Conservation (phyloP, 2,888 invertebrate species). For the Acanthosepion esculentum region DNA sequence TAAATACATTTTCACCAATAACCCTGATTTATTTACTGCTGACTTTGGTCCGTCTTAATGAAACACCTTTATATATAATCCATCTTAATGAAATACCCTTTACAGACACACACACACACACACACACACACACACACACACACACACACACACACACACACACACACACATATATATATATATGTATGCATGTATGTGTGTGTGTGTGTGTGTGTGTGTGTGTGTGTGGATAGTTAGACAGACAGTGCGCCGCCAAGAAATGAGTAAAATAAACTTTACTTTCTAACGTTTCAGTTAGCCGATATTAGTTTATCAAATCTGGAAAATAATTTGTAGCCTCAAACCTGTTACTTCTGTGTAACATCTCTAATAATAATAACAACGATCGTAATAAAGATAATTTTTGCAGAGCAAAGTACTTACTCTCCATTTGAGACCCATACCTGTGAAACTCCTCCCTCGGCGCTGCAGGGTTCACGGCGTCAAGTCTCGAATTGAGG, state of each 20-base stretch:
- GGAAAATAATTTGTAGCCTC: conserved; percentile 1
- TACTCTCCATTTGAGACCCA: not conserved
- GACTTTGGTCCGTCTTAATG: too few species aligned
- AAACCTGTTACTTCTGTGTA: conserved; percentile 25
- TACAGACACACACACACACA: too few species aligned
- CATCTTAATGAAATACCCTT: too few species aligned
- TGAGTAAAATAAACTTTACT: not conserved
- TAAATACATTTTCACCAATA: too few species aligned
- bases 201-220: not conserved
- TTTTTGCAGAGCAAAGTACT: not conserved
- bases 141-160: too few species aligned
- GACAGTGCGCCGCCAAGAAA: not conserved
- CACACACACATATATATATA: too few species aligned
- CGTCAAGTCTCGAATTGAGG: not conserved
- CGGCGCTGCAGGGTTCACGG: not conserved
- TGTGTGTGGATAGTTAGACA: not conserved
- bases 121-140: too few species aligned
- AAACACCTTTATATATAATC: too few species aligned
- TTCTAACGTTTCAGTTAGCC: not conserved
- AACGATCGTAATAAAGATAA: not conserved
- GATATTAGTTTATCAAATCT: not conserved
- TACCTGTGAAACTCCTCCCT: not conserved
- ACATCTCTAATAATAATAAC: not conserved
- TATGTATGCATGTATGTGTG: not conserved
- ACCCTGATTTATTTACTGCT: too few species aligned